Conservation (phyloP, 30 jellyfish, hydroid and myxozoan genomes). For the Cassiopea xamachana region DNA sequence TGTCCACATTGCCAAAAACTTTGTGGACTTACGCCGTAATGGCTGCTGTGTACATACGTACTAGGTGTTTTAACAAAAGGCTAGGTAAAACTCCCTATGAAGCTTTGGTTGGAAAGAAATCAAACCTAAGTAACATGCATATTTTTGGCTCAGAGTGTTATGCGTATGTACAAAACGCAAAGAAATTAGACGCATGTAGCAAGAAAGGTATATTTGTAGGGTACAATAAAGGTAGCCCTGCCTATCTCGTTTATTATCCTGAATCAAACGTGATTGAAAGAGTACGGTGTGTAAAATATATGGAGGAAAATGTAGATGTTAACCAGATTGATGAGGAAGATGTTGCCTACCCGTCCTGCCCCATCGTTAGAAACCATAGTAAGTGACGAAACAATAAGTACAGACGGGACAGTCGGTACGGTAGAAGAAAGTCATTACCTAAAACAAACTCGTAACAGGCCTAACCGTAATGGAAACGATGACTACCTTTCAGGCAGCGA, state of each 20-base stretch:
- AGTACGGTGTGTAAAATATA: slow-evolving; percentile 60
- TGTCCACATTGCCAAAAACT: slow-evolving; percentile 66
- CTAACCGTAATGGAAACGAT: background rate
- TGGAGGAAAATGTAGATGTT: slow-evolving; percentile 10
- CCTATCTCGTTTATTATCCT: slow-evolving; percentile 55
- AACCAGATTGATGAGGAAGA: slow-evolving; percentile 6
- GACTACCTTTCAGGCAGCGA: slow-evolving; percentile 21
- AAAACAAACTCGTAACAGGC: background rate
- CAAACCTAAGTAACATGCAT: slow-evolving; percentile 33
- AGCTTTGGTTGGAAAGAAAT: slow-evolving; percentile 55
- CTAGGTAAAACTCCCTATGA: slow-evolving; percentile 37
- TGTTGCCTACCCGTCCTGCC: slow-evolving; percentile 3
- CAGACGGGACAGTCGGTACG: background rate
- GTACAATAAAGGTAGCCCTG: slow-evolving; percentile 72
- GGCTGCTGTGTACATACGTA: slow-evolving; percentile 72
- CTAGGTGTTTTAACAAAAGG: slow-evolving; percentile 34
- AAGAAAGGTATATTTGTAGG: slow-evolving; percentile 69
- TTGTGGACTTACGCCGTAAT: slow-evolving; percentile 87
- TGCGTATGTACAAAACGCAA: slow-evolving; percentile 46
- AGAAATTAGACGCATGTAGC: slow-evolving; percentile 47
- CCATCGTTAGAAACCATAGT: slow-evolving; percentile 4
- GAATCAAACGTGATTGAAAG: slow-evolving; percentile 35
- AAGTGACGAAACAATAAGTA: background rate
- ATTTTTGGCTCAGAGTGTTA: slow-evolving; percentile 59
- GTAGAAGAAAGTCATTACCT: slow-evolving; percentile 14